Evolutionary conservation across 2,797 vertebrate genomes (phyloP), one percentile per base, ranked within the genome.

Genomic region (Gobio occitaniae): DNA sequence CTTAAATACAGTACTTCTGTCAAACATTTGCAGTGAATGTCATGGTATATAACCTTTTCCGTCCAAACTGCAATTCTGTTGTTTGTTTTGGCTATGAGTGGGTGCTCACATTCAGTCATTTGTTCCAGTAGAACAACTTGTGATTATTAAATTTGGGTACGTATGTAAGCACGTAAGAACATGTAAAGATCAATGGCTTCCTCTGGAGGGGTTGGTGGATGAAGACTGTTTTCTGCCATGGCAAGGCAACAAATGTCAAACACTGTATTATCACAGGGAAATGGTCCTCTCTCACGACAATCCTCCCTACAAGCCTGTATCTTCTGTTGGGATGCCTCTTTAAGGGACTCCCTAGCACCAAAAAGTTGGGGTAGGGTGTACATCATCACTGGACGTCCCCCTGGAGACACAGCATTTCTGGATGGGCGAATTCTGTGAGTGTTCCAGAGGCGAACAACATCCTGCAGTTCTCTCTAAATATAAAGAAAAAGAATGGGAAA

Each of bases 341-440:
- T 88, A 63, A 89, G 78, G 56, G 87, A 76, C 83, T 88, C 86
- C 56, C 82, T 77, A 71, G 74, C 84, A 54, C 83, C 84, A 89
- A 82, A 90, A 66, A 88, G 82, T 65, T 68, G 71, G 71, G 89
- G 87, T 48, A 84, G 50, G n/a, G 75, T 91, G 72, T 87, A 86
- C 81, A 74, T 90, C 63, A 87, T 56, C 75, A 87, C 36, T 44
- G 82, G 85, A 70, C 52, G 29, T 87, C 50, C 50, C 15, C 83
- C 83, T 87, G 87, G 87, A 82, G 86, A 87, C 19, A 88, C 78
- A 80, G 80, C 87, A 87, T 88, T 85, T 86, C 82, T 88, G 82
- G 69, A 72, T 1, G 19, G 82, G 12, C 25, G 4, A 75, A 86
- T 84, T 84, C 68, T 86, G 80, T 90, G 86, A 65, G 80, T 87